Evolutionary conservation across 1,140 invertebrate species (phyloP), one percentile per base, ranked within the genome.

Genomic region (Brevipalpus yothersi): DNA sequence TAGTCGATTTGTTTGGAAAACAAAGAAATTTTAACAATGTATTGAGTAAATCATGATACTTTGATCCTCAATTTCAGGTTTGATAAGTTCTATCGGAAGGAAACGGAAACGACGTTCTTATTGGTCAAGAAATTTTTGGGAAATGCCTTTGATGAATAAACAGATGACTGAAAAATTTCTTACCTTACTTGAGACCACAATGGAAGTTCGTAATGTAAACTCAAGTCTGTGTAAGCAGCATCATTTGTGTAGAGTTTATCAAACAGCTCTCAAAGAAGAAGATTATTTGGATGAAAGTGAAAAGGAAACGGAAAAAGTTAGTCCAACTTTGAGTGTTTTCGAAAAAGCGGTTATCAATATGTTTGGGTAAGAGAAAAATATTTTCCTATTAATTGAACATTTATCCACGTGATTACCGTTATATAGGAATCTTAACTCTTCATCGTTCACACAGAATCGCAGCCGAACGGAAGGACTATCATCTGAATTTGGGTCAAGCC

Each of bases 211-310:
- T 51, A 62, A 58, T 42, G 60, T 62, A 2, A 17, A 57, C 10
- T 43, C 60, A 15, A 21, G 7, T 49, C 12, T 21, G 21, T 62
- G 61, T 49, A 59, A 60, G 31, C 15, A 43, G 10, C 58, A 62
- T 19, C 60, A 60, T 55, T 41, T 53, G 1, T 62, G 61, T 40
- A 59, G 60, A 62, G 61, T 62, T n/a, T 61, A 56, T 40, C 55
- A 53, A 41, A 47, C 23, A 10, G 58, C 58, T 9, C 17, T 62
- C 12, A 43, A 49, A 41, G 45, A 45, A 7, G 61, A 45, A 31
- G 41, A 51, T 12, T 19, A 12, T 31, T 58, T 54, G 4, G 9
- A 31, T 31, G 31, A 15, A 21, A 21, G 47, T n/a, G 15, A 21
- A 21, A 49, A 15, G 19, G 15, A 49, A 49, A 21, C 47, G 31